These are phyloP conservation scores for Pseudomugil tenellus DNA, from an alignment of 2,797 vertebrate species.

Conservation along the genomic window DNA sequence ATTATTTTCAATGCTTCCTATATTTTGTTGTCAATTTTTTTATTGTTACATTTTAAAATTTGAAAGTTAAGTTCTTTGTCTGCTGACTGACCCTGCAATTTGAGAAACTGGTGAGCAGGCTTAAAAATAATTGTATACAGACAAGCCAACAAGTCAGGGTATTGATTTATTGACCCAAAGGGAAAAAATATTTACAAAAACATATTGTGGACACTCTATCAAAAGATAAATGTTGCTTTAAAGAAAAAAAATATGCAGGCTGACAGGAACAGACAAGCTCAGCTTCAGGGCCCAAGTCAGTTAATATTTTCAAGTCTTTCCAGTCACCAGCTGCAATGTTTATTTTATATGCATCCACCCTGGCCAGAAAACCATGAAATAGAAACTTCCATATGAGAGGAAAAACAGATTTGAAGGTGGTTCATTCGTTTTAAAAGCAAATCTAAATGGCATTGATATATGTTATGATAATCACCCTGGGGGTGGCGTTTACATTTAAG, in stretches of 20 bases:
- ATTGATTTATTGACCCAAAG: background rate
- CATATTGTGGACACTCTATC: background rate
- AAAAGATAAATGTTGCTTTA: background rate
- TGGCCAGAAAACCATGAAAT: constrained; percentile 30
- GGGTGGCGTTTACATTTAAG: constrained; percentile 67
- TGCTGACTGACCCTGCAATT: background rate
- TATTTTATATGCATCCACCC: constrained; percentile 36
- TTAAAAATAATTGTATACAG: background rate
- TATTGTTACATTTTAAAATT: background rate
- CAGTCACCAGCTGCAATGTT: constrained; percentile 21
- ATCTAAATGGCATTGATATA: constrained; percentile 58
- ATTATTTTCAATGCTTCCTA: background rate
- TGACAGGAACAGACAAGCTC: constrained; percentile 25
- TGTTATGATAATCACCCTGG: constrained; percentile 39
- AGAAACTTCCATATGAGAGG: constrained; percentile 2
- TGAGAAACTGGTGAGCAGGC: background rate
- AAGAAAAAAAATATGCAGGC: background rate
- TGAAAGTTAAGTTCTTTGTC: background rate
- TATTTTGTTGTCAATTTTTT: background rate
- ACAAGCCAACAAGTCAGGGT: background rate
- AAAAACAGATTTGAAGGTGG: constrained; percentile 17
- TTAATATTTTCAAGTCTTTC: constrained; percentile 28
- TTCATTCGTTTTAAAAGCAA: constrained; percentile 37
- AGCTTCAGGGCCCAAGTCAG: constrained; percentile 11
- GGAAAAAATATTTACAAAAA: background rate